phyloP scores from a whole-genome alignment of 2,113 vertebrate genomes.

The Octodon degus region DNA sequence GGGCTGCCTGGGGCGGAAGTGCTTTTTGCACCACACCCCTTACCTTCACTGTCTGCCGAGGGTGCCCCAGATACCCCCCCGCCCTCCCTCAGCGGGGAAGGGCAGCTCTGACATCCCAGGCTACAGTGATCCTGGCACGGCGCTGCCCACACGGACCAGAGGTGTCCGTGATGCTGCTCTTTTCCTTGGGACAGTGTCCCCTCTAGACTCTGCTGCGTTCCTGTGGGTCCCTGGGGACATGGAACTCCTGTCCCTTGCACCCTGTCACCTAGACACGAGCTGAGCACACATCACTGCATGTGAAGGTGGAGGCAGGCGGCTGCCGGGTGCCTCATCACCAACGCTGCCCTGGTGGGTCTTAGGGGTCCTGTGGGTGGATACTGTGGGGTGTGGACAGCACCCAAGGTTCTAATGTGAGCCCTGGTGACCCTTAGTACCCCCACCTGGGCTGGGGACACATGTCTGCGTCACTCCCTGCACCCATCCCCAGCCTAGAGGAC shows the following conservation, averaged over 20 bases:
- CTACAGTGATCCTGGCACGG: accelerated
- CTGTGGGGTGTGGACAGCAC: not conserved
- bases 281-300: accelerated
- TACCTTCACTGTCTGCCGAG: not conserved
- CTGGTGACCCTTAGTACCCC: not conserved
- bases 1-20: not conserved
- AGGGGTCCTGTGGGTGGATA: not conserved
- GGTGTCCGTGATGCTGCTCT: not conserved
- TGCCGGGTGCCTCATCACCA: accelerated
- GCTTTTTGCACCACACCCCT: not conserved
- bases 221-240: accelerated
- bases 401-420: accelerated
- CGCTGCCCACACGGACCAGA: accelerated
- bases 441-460: not conserved
- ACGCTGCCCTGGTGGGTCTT: accelerated
- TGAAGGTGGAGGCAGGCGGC: accelerated
- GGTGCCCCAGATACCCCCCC: not conserved
- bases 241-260: accelerated
- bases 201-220: accelerated
- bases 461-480: not conserved
- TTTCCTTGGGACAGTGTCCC: accelerated
- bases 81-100: not conserved
- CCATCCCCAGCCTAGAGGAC: accelerated
- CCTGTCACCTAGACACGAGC: accelerated
- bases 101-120: not conserved